phyloP scores from a whole-genome alignment of 1,140 invertebrate genomes.

The Sinella curviseta region DNA sequence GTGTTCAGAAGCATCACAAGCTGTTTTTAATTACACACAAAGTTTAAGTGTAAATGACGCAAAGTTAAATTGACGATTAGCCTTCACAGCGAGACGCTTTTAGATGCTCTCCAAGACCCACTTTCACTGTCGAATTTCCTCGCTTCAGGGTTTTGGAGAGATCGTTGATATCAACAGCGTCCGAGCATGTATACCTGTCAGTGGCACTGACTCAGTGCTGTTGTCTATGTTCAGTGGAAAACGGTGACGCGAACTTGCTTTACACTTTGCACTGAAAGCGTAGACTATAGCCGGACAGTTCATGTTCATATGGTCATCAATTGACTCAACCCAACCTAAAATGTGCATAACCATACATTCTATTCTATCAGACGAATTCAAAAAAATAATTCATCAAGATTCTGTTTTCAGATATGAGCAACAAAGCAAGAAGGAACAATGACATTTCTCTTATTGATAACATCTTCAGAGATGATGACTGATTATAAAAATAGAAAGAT shows the following conservation, averaged over 20 bases:
- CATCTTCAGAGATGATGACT: background rate
- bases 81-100: background rate
- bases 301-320: no score
- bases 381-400: background rate
- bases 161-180: no score
- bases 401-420: background rate
- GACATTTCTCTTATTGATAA: background rate
- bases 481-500: background rate
- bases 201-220: no score
- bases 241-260: no score
- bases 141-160: background rate
- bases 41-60: background rate
- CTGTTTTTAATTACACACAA: no score
- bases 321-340: no score
- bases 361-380: background rate
- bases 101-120: background rate
- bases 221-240: no score
- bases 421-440: background rate
- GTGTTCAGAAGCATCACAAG: no score
- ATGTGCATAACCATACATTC: no score
- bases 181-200: no score
- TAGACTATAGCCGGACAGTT: no score
- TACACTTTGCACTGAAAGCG: no score
- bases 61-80: conserved; percentile 3
- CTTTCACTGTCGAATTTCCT: conserved; percentile 10